These are phyloP conservation scores for Pangasius larnaudii DNA, from an alignment of 2,797 vertebrate genomes.

Conservation along the genomic window DNA sequence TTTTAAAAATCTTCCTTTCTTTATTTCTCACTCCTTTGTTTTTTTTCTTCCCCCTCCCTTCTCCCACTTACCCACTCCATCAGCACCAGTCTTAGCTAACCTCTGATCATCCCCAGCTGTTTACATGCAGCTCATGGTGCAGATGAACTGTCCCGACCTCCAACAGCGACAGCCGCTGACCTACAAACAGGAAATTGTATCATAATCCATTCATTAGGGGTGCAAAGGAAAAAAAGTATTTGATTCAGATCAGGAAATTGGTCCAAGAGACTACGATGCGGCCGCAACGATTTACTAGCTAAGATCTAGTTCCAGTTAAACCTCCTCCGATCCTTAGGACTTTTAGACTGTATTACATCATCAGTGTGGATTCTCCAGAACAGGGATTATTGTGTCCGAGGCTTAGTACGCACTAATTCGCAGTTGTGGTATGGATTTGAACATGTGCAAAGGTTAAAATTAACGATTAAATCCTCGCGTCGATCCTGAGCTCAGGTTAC, in stretches of 20 bases:
- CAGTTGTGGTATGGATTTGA: neutral
- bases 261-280: neutral
- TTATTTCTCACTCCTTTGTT: neutral
- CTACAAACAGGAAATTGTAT: neutral
- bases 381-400: neutral
- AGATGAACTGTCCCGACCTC: neutral
- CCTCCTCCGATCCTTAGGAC: neutral
- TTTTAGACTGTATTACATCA: neutral
- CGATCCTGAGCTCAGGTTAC: neutral
- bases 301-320: neutral
- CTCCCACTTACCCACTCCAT: neutral
- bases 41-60: neutral
- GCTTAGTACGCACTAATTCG: neutral
- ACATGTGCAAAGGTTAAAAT: neutral
- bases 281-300: neutral
- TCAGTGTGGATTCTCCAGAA: neutral
- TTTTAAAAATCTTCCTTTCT: neutral
- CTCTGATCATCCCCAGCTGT: constrained; percentile 4
- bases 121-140: neutral
- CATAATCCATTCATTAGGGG: neutral
- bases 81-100: constrained; percentile 6
- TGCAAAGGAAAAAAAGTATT: too few species aligned
- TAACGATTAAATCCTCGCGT: neutral
- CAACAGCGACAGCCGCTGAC: neutral
- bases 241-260: neutral